Conservation (phyloP, 2,797 vertebrate species). For the Poecile montanus region DNA sequence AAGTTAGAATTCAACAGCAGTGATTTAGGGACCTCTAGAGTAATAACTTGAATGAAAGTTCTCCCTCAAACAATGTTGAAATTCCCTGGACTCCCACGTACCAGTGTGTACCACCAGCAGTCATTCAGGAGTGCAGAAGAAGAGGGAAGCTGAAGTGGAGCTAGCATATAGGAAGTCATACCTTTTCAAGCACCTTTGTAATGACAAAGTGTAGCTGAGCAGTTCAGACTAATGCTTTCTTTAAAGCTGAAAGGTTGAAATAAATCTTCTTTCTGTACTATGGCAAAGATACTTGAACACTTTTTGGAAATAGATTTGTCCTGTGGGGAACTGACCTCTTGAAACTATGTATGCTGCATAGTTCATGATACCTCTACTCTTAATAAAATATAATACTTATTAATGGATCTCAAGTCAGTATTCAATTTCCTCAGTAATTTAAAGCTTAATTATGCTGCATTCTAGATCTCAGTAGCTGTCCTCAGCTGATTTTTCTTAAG, state of each 20-base stretch:
- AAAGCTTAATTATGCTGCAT: constrained; percentile 49
- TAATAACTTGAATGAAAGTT: background rate
- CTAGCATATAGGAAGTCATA: background rate
- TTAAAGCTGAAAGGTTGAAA: background rate
- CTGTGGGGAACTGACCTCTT: constrained; percentile 22
- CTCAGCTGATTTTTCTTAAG: constrained; percentile 51
- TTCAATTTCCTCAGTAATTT: constrained; percentile 44
- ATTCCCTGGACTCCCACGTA: background rate
- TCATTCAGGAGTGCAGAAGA: background rate
- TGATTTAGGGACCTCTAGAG: background rate
- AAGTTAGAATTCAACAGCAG: background rate
- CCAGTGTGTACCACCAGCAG: background rate
- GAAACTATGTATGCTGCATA: constrained; percentile 7
- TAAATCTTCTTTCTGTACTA: background rate
- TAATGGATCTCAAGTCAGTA: constrained; percentile 51
- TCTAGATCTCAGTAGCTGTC: constrained; percentile 26
- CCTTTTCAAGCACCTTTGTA: background rate
- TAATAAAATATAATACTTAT: constrained; percentile 47
- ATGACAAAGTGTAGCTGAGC: background rate
- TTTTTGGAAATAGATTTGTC: constrained; percentile 24
- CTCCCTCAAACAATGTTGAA: background rate
- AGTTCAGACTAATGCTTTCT: background rate
- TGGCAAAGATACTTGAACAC: background rate
- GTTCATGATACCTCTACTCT: constrained; percentile 36
- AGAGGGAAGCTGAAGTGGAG: background rate